Evolutionary conservation across 2,888 invertebrate genomes (phyloP), one percentile per base, ranked within the genome.

Genomic region (Conops quadrifasciatus): DNA sequence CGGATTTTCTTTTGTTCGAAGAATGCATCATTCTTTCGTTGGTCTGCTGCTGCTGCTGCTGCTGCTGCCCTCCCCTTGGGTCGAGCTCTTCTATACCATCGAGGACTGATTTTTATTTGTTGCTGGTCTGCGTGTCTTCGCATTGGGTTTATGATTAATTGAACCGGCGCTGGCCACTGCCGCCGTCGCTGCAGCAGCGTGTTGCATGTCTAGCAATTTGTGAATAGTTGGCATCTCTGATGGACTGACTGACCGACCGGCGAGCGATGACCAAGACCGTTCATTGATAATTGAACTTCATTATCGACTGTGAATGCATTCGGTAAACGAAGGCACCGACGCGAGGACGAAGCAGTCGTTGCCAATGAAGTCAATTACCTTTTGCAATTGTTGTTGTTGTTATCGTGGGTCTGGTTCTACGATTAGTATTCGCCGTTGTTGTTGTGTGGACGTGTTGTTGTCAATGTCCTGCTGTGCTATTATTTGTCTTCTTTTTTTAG

Each of bases 381-480:
- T 58, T 67, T 64, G 60, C 28, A 43, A 11, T 67, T 67, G 19
- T 13, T 53, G 28, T 21, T 66, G 13, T 49, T 65, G 45, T 30
- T 26, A 16, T 66, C n/a, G 26, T n/a, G 49, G 43, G 47, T 45
- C 58, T 64, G 58, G 71, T 59, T 72, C 36, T 47, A 45, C 9
- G 26, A 9, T 45, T 56, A 19, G 43, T 67, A n/a, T 51, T 66
- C 28, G 67, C 24, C 67, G 69, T 70, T 75, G 24, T 49, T 56
- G 43, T 71, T 67, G 16, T 9, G 13, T 19, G 30, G 30, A 66
- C 66, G 24, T 53, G 43, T 58, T 74, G 72, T 76, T 82, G 82
- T 82, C 82, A 82, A 80, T 82, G 81, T 82, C 82, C 82, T 82
- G 82, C 82, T 82, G 82, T 77, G 82, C 82, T 79, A 80, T 82